These are phyloP conservation scores for Lytechinus variegatus DNA, from an alignment of 35 echinoderm and acorn worm species.

Conservation along the genomic window DNA sequence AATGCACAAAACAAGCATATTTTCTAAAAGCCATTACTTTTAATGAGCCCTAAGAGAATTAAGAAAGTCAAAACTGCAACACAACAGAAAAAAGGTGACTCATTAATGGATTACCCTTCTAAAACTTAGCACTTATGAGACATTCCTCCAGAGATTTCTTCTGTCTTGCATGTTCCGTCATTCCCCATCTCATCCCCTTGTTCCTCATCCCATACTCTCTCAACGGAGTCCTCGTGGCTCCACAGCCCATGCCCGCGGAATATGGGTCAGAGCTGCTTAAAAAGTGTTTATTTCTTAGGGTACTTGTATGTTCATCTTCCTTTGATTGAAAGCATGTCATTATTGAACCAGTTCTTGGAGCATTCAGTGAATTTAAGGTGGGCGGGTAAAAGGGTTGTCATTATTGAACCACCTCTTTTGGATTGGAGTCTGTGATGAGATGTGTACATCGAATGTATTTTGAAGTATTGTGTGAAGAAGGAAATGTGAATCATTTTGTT, in stretches of 20 bases:
- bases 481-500: too few relatives aligned
- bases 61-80: neutral
- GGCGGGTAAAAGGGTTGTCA: too few relatives aligned
- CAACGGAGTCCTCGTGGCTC: neutral
- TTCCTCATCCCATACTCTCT: neutral
- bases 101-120: neutral
- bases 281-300: neutral
- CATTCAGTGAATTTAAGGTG: neutral
- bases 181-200: neutral
- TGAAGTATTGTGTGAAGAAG: too few relatives aligned
- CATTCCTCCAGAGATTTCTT: neutral
- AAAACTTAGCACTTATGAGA: neutral
- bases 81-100: neutral
- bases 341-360: neutral
- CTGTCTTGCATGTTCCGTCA: neutral
- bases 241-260: neutral
- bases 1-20: too few relatives aligned
- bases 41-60: too few relatives aligned
- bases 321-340: constrained; percentile 5
- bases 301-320: neutral
- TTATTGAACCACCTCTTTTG: too few relatives aligned
- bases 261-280: neutral
- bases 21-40: too few relatives aligned
- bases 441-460: too few relatives aligned
- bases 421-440: too few relatives aligned